A percentile compares a stretch with the other conserved stretches of the same genome.
These are phyloP conservation scores for Trissolcus brochymenae DNA, from an alignment of 2,888 invertebrate genomes.

Conservation along the genomic window DNA sequence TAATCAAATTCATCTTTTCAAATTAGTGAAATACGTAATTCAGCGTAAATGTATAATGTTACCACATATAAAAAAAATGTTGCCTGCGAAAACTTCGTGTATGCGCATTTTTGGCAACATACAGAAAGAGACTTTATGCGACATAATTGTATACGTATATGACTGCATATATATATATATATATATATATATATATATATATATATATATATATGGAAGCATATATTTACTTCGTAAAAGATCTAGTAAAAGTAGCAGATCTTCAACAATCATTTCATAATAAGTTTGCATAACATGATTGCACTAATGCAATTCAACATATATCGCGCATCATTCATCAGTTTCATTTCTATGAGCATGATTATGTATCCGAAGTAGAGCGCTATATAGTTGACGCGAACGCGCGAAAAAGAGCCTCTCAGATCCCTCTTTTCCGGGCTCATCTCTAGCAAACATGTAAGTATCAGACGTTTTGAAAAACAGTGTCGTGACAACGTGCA, in stretches of 20 bases:
- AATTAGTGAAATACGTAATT: too few species aligned
- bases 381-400: constrained; percentile 50
- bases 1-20: too few species aligned
- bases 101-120: not conserved
- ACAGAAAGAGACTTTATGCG: too few species aligned
- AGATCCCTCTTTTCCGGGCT: constrained; percentile 31
- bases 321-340: constrained; percentile 50
- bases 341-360: constrained; percentile 53
- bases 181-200: too few species aligned
- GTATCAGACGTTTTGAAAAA: constrained; percentile 40
- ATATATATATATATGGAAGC: too few species aligned
- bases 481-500: constrained; percentile 49
- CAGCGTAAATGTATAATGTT: not conserved
- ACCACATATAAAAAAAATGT: too few species aligned
- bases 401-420: constrained; percentile 20
- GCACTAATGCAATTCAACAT: constrained; percentile 38
- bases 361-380: constrained; percentile 53
- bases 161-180: too few species aligned
- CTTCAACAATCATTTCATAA: constrained; percentile 52
- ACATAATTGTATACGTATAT: too few species aligned
- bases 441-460: constrained; percentile 48
- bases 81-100: not conserved
- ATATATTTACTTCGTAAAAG: constrained; percentile 31
- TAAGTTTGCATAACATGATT: constrained; percentile 30
- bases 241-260: constrained; percentile 25